Conservation (phyloP, 2,797 vertebrate species). For the Gallirallus australis region DNA sequence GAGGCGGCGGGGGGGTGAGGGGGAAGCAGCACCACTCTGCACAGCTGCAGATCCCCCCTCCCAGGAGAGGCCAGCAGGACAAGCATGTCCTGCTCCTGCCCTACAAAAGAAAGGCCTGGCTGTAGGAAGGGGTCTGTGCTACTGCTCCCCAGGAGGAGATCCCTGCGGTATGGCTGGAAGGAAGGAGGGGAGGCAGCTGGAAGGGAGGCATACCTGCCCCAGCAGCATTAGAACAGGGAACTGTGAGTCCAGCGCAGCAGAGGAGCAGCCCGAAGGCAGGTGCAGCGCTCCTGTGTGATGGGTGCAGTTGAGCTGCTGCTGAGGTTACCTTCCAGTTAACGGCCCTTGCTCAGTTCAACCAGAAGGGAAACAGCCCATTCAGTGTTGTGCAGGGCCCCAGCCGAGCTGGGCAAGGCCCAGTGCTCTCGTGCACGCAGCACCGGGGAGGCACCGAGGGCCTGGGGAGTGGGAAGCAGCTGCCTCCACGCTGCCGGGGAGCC, state of each 20-base stretch:
- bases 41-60: neutral
- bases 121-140: neutral
- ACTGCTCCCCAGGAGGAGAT: neutral
- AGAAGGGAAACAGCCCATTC: neutral
- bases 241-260: neutral
- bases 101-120: neutral
- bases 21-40: neutral
- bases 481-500: accelerated
- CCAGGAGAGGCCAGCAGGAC: neutral
- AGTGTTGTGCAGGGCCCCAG: neutral
- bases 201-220: neutral
- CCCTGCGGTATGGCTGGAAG: accelerated
- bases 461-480: neutral
- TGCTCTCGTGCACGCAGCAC: neutral
- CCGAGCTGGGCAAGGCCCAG: neutral
- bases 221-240: neutral
- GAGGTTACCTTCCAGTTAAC: neutral
- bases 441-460: neutral
- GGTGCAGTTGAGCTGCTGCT: neutral
- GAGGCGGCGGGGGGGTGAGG: neutral
- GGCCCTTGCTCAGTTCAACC: neutral
- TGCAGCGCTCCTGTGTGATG: accelerated
- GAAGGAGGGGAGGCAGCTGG: neutral
- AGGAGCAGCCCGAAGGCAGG: neutral
- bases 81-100: neutral